Conservation (phyloP, 2,797 vertebrate genomes). For the Sebastes wilsoni region DNA sequence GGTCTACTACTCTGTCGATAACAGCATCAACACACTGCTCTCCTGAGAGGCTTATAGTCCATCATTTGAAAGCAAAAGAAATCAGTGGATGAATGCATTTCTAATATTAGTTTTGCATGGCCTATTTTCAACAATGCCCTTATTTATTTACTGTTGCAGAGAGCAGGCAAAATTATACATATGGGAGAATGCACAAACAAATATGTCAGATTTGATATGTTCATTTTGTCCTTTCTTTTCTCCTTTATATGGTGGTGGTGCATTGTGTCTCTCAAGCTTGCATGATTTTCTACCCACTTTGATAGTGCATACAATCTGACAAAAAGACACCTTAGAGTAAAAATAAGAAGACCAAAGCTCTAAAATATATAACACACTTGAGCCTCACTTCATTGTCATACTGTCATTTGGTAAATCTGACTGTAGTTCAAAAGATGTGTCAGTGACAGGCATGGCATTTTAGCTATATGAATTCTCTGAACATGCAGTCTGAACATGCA, state of each 20-base stretch:
- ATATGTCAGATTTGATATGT: conserved; percentile 11
- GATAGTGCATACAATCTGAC: not conserved
- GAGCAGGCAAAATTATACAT: not conserved
- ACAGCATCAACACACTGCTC: not conserved
- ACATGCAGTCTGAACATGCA: not conserved
- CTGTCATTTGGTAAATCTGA: not conserved
- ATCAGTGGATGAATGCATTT: conserved; percentile 25
- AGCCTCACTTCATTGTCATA: not conserved
- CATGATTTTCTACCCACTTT: not conserved
- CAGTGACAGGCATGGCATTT: not conserved
- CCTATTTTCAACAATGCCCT: conserved; percentile 14
- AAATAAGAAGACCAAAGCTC: not conserved
- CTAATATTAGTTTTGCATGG: conserved; percentile 30
- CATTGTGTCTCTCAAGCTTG: not conserved
- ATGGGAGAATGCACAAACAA: not conserved
- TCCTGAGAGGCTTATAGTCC: not conserved
- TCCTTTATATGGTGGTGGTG: not conserved
- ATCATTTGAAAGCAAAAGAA: conserved; percentile 13
- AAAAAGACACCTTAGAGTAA: accelerated
- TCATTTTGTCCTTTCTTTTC: not conserved
- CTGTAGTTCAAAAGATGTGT: not conserved
- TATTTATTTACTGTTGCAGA: conserved; percentile 5
- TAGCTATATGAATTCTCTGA: not conserved
- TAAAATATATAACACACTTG: not conserved
- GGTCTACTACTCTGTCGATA: not conserved